Conservation (phyloP, 2,797 vertebrate genomes). For the Coregonus suidteri region DNA sequence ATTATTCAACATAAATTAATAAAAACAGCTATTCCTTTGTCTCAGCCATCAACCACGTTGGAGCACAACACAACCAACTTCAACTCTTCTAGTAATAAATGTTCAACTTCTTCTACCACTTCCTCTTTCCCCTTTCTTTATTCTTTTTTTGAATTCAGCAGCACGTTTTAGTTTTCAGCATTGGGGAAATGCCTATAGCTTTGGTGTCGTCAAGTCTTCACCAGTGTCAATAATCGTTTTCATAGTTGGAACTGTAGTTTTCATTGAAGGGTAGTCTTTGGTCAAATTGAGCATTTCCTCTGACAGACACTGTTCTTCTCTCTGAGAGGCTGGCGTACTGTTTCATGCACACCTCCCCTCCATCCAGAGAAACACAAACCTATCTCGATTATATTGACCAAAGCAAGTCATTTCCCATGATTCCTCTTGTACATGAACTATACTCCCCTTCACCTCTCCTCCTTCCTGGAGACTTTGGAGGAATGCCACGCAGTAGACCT, state of each 20-base stretch:
- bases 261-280: slow-evolving; percentile 4
- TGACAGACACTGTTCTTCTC: neutral
- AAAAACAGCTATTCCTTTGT: slow-evolving; percentile 34
- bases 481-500: slow-evolving; percentile 87
- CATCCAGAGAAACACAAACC: slow-evolving; percentile 33
- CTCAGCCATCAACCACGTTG: slow-evolving; percentile 17
- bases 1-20: slow-evolving; percentile 44
- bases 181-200: slow-evolving; percentile 29
- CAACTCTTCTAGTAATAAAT: slow-evolving; percentile 23
- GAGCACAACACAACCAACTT: neutral
- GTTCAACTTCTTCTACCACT: slow-evolving; percentile 9
- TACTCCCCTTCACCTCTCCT: slow-evolving; percentile 79
- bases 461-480: slow-evolving; percentile 85
- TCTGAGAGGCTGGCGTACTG: neutral
- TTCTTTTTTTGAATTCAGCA: slow-evolving; percentile 37
- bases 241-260: slow-evolving; percentile 21
- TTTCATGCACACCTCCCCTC: slow-evolving; percentile 26
- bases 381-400: slow-evolving; percentile 31
- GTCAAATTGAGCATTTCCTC: slow-evolving; percentile 19
- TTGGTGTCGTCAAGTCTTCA: slow-evolving; percentile 15
- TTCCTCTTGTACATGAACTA: neutral
- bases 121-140: neutral
- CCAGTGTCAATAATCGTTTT: slow-evolving; percentile 4
- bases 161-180: slow-evolving; percentile 39
- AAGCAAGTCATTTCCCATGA: slow-evolving; percentile 28